Evolutionary conservation across 2,113 vertebrate species (phyloP), one percentile per base, ranked within the genome.

Genomic region (Rana temporaria): DNA sequence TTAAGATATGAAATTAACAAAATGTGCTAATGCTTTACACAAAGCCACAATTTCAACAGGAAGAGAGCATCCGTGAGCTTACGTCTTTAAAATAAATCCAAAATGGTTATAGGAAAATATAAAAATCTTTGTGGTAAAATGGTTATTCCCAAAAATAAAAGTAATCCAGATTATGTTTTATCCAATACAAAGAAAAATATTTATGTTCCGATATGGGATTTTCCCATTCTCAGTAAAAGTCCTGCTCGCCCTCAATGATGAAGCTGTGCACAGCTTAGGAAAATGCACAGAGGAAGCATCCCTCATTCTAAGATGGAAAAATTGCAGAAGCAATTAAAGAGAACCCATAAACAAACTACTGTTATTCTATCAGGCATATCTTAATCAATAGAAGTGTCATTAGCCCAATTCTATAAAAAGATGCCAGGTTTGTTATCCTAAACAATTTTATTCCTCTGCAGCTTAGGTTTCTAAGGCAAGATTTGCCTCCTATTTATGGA

Each of bases 301-400:
- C 30, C 59, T 32, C 70, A 55, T 73, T 57, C 7, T 57, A 73
- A 73, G 6, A 24, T 57, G 70, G 53, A 73, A 73, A 73, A 73
- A 17, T 57, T 57, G 24, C 52, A n/a, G 70, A 52, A 38, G 8
- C 38, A 56, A 74, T 74, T 74, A 74, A 57, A 24, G 53, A 15
- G 53, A 73, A 57, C 55, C 26, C 22, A 55, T 55, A 20, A 71
- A 20, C 7, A 48, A 52, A 8, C 26, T 56, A 3, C 56, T 20
- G 52, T 55, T 38, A 60, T 59, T 74, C 24, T 74, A 38, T 22
- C 32, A 74, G n/a, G 56, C 22, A 55, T 55, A 59, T 38, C 14
- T 34, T 56, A 56, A 73, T 73, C 56, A 74, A 74, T 74, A 22
- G 11, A 59, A 14, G 71, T 20, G 56, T 34, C 71, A 74, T 74